Base-by-base conservation (phyloP, 2,113 vertebrate species). In the Fulmarus glacialis region DNA sequence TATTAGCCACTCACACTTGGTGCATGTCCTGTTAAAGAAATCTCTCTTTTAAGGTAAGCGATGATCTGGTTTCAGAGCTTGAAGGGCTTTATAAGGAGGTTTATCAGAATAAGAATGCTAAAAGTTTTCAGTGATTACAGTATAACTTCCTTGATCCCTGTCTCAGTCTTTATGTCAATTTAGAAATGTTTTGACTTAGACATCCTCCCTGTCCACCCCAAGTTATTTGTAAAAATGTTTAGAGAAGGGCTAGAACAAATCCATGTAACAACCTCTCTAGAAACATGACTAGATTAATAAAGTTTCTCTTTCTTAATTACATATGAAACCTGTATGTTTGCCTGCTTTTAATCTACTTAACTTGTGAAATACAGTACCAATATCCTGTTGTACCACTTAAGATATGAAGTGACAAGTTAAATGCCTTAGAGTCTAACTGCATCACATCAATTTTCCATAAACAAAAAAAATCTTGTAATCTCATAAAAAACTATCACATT, bases 131-230 rank as follows among this genome's bases (percentile, higher is more conserved):
- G 3, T 59, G 85, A 59, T 43, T 81, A 16, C 8, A 58, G 3
- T 45, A 14, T 24, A 83, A 75, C 2, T 67, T 71, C 17, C 3
- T 27, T 40, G 32, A 45, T 82, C 8, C 4, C 24, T 86, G 20
- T 79, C 13, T 83, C 24, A 30, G 15, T 47, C 23, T 62, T 64
- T 36, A 10, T 29, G 48, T 34, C 0, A 34, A n/a, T 64, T 56
- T 9, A 84, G 22, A 59, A 70, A 24, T 17, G 4, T 38, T 89
- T 81, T 73, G 9, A 4, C 3, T 79, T 68, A 62, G 38, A 34
- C 8, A 17, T 53, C 1, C 1, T 20, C 0, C 13, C 12, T 4
- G 45, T 19, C 18, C 30, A 2, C 2, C 2, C 1, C 6, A 53
- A 15, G 9, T 9, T 45, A 62, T 62, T 66, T 90, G 11, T 22